Percentiles rank a stretch among this genome's conserved stretches.
These are phyloP conservation scores for Ectemnius cavifrons DNA, from an alignment of 2,888 invertebrate genomes.

Conservation along the genomic window DNA sequence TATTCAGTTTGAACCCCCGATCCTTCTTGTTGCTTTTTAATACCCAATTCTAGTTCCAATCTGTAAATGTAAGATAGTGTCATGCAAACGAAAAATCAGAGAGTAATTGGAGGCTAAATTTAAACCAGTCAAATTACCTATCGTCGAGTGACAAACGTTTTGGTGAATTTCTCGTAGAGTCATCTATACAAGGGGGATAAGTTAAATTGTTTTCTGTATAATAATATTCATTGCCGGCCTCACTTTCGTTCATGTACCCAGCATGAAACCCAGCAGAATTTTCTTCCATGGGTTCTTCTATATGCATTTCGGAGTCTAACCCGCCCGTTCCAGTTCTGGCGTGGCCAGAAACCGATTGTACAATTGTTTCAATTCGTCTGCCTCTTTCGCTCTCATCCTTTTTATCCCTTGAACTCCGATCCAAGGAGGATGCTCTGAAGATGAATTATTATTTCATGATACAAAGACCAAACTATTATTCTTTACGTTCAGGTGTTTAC, in stretches of 20 bases:
- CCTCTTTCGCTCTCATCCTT: conserved; percentile 61
- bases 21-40: conserved; percentile 75
- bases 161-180: conserved; percentile 77
- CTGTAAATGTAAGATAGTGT: conserved; percentile 50
- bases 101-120: no score
- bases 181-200: conserved; percentile 74
- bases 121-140: conserved; percentile 66
- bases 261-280: conserved; percentile 63
- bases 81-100: neutral
- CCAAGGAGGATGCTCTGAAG: conserved; percentile 63
- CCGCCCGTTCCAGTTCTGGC: conserved; percentile 43
- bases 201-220: conserved; percentile 74
- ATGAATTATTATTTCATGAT: neutral
- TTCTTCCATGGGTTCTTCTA: conserved; percentile 54
- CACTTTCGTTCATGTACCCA: conserved; percentile 65
- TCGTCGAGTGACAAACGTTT: conserved; percentile 82
- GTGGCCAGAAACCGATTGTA: conserved; percentile 66
- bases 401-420: conserved; percentile 52
- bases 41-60: conserved; percentile 81
- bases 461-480: neutral
- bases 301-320: conserved; percentile 57
- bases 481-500: neutral
- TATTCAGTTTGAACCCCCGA: conserved; percentile 50
- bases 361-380: conserved; percentile 73
- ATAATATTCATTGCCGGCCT: conserved; percentile 69